Evolutionary conservation across 1,140 invertebrate species (phyloP).

Genomic region (Aphelenchoides avenae): DNA sequence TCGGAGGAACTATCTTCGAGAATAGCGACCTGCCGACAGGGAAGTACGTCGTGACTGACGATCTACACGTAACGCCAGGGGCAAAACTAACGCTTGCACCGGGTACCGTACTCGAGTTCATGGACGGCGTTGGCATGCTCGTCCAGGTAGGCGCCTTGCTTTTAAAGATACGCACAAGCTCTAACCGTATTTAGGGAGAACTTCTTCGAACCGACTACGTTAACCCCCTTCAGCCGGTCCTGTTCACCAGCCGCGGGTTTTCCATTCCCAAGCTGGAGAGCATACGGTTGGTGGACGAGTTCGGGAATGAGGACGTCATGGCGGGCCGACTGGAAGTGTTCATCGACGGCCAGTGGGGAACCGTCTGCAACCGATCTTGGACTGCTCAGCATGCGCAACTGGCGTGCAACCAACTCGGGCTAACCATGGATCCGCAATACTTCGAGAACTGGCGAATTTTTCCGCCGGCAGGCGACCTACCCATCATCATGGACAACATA

Average conservation of each 20-base stretch:
- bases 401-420: conserved; percentile 84
- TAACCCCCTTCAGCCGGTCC: conserved; percentile 41
- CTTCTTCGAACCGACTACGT: conserved; percentile 44
- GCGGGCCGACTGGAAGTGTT: conserved; percentile 66
- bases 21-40: conserved; percentile 81
- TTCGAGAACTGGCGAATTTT: conserved; percentile 68
- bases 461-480: conserved; percentile 31
- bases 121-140: conserved; percentile 90
- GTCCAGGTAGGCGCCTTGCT: conserved; percentile 58
- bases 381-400: conserved; percentile 82
- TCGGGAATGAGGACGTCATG: conserved; percentile 47
- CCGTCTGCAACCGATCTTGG: conserved; percentile 93
- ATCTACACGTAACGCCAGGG: conserved; percentile 83
- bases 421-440: conserved; percentile 83
- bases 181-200: conserved; percentile 59
- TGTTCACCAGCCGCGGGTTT: conserved; percentile 49
- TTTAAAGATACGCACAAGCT: conserved; percentile 19
- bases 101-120: conserved; percentile 76
- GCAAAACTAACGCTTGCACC: conserved; percentile 74
- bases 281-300: conserved; percentile 54
- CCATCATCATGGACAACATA: conserved; percentile 70
- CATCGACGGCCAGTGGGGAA: conserved; percentile 80
- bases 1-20: conserved; percentile 68
- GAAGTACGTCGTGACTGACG: conserved; percentile 75
- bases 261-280: conserved; percentile 34